Evolutionary conservation across 2,888 invertebrate genomes (phyloP).

Genomic region (Macaria notata): DNA sequence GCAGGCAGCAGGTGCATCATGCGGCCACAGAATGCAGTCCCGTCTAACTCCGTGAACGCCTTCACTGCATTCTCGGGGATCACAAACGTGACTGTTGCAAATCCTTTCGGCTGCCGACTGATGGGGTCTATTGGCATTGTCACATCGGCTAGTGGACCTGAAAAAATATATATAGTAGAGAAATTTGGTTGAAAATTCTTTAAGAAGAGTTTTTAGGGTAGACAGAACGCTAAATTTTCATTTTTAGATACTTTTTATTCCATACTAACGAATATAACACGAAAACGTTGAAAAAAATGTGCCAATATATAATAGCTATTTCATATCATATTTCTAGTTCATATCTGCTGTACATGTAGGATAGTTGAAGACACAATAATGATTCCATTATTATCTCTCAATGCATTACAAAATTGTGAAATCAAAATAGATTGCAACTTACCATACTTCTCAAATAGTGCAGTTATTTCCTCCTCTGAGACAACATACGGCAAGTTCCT

Average conservation of each 20-base stretch:
- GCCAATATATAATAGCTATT: no score
- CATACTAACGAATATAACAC: no score
- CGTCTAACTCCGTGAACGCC: conserved; percentile 94
- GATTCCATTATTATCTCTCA: no score
- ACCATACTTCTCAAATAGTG: conserved; percentile 93
- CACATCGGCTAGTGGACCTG: conserved; percentile 93
- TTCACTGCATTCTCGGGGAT: conserved; percentile 97
- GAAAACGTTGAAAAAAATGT: no score
- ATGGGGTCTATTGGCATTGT: conserved; percentile 93
- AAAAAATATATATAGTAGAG: background rate
- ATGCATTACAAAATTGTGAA: no score
- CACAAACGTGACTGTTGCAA: conserved; percentile 95
- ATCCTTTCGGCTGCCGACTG: conserved; percentile 94
- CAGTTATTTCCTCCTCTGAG: conserved; percentile 92
- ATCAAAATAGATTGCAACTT: conserved; percentile 32
- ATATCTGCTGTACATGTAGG: no score
- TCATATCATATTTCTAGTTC: no score
- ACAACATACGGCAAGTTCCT: conserved; percentile 94
- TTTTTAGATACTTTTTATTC: no score
- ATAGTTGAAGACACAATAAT: no score
- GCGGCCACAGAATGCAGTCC: conserved; percentile 94
- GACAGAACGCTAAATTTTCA: no score
- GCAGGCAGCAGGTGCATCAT: conserved; percentile 97
- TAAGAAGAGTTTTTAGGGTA: no score
- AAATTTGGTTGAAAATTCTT: no score